phyloP scores from a whole-genome alignment of 2,113 vertebrate species.

The Microtus oregoni region DNA sequence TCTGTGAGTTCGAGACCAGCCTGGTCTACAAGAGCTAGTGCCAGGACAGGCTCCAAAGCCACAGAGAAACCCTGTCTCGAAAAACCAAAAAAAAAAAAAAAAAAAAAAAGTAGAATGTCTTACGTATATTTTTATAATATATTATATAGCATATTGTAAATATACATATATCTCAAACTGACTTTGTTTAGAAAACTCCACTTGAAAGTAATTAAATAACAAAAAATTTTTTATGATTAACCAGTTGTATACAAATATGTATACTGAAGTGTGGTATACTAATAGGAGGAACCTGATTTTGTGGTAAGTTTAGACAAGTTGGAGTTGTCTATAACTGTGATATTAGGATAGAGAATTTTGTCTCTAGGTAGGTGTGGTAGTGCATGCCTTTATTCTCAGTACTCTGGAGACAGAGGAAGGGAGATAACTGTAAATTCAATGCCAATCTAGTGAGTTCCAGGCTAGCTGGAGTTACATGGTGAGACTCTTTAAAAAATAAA shows the following conservation, averaged over 20 bases:
- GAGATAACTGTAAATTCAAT: not conserved
- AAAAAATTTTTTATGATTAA: conserved; percentile 7
- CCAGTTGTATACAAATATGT: not conserved
- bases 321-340: conserved; percentile 34
- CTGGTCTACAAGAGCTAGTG: too few species aligned
- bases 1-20: too few species aligned
- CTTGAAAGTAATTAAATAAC: conserved; percentile 35
- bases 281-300: conserved; percentile 45
- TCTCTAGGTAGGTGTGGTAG: not conserved
- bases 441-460: not conserved
- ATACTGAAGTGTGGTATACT: conserved; percentile 18
- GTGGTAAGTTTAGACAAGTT: conserved; percentile 53
- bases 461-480: not conserved
- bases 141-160: too few species aligned
- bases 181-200: conserved; percentile 40
- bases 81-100: too few species aligned
- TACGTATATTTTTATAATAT: not conserved
- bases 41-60: too few species aligned
- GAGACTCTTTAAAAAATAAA: not conserved
- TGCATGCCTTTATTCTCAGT: not conserved
- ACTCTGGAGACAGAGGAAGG: not conserved
- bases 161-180: not conserved
- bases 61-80: too few species aligned
- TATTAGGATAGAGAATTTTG: conserved; percentile 35
- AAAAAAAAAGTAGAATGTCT: conserved; percentile 19